These are phyloP conservation scores for Epsilonema sp. DNA, from an alignment of 2,888 invertebrate genomes.

Conservation along the genomic window DNA sequence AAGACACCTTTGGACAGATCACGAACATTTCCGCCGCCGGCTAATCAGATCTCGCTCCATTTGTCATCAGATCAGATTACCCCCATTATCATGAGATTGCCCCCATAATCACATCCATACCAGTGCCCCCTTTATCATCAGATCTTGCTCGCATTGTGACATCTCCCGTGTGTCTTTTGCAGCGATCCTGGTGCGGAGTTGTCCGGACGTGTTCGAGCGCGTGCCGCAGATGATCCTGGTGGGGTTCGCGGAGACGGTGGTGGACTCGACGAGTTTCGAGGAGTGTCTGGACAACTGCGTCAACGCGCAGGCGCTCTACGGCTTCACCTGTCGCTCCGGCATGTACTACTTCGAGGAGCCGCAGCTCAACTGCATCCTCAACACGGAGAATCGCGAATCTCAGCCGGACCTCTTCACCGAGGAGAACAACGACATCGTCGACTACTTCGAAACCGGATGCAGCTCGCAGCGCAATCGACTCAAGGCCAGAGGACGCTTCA, in stretches of 20 bases:
- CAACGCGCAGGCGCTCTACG: constrained; percentile 21
- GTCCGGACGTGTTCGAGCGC: constrained; percentile 18
- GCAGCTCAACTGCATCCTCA: constrained; percentile 25
- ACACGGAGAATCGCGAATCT: constrained; percentile 22
- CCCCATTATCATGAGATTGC: too few species aligned
- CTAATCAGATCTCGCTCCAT: too few species aligned
- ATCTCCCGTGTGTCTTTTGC: too few species aligned
- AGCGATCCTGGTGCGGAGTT: constrained; percentile 6
- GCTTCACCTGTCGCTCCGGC: constrained; percentile 24
- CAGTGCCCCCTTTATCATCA: too few species aligned
- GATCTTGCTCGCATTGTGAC: too few species aligned
- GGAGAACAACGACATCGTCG: constrained; percentile 26
- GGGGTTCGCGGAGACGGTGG: constrained; percentile 26
- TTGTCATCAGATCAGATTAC: too few species aligned
- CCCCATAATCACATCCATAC: too few species aligned
- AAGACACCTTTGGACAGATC: too few species aligned
- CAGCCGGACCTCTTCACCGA: constrained; percentile 23
- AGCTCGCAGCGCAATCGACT: not conserved
- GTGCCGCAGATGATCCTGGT: constrained; percentile 28
- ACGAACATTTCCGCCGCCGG: too few species aligned
- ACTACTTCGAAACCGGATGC: constrained; percentile 23
- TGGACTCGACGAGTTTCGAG: constrained; percentile 23
- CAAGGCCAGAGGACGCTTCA: not conserved
- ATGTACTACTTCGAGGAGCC: constrained; percentile 28
- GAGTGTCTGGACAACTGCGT: constrained; percentile 26